Percentiles rank a stretch among this genome's conserved stretches.
Evolutionary conservation across 2,797 vertebrate genomes (phyloP).

Genomic region (Luscinia luscinia): DNA sequence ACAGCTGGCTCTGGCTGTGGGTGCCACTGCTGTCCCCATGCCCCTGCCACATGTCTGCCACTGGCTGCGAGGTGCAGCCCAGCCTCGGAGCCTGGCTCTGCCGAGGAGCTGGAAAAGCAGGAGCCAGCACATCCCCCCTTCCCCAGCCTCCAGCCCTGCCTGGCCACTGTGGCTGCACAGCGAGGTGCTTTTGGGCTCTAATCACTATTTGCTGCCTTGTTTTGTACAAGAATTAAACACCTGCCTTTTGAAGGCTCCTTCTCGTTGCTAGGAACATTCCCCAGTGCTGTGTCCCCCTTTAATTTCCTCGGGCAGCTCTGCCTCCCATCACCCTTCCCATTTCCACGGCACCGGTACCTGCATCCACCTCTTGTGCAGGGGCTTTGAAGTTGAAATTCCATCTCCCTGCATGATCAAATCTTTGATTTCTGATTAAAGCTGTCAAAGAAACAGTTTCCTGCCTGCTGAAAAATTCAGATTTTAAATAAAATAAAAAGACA

Average conservation of each 20-base stretch:
- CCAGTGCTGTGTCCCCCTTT: not conserved
- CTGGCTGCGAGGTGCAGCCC: not conserved
- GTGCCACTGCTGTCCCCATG: not conserved
- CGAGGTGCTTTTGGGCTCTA: not conserved
- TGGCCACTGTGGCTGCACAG: rapidly evolving
- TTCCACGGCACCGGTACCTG: not conserved
- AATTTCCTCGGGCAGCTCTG: not conserved
- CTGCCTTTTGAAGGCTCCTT: not conserved
- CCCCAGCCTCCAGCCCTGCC: not conserved
- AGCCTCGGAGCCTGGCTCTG: not conserved
- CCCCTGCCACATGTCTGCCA: not conserved
- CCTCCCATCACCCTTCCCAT: not conserved
- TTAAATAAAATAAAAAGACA: not conserved
- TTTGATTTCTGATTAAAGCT: slow-evolving; percentile 36
- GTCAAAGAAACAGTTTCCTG: slow-evolving; percentile 12
- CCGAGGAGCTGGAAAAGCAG: not conserved
- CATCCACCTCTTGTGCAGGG: not conserved
- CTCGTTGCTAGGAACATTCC: not conserved
- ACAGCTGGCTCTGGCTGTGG: not conserved
- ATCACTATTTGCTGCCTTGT: not conserved
- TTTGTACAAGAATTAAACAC: not conserved
- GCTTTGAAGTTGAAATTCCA: not conserved
- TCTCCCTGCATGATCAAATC: not conserved
- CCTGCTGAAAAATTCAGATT: not conserved
- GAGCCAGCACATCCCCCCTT: not conserved